Conservation (phyloP, 2,113 vertebrate genomes). For the Heptranchias perlo region DNA sequence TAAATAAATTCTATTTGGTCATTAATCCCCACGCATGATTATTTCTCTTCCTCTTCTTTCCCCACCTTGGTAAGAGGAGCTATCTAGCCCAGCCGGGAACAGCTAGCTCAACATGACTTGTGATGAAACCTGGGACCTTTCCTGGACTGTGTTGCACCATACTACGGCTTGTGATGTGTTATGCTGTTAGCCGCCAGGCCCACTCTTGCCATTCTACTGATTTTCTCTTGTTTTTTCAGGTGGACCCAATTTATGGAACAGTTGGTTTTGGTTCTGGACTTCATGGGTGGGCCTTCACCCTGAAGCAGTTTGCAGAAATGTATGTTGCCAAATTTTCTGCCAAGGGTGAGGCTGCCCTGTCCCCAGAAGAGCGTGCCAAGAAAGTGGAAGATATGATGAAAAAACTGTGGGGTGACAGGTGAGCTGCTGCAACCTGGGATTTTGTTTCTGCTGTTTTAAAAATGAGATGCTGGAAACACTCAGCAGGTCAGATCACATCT, state of each 20-base stretch:
- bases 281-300: constrained; percentile 93
- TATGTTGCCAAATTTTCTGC: constrained; percentile 88
- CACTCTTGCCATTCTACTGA: not conserved
- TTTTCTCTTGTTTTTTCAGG: constrained; percentile 49
- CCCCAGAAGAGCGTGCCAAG: constrained; percentile 70
- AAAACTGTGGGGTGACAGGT: constrained; percentile 94
- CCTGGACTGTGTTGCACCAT: not conserved
- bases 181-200: not conserved
- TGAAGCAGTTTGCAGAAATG: constrained; percentile 97
- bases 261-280: constrained; percentile 95
- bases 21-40: no score
- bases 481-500: not conserved
- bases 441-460: no score
- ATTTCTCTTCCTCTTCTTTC: no score
- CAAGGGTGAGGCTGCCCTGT: constrained; percentile 76
- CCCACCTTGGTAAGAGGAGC: no score
- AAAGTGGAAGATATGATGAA: constrained; percentile 99
- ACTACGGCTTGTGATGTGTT: not conserved
- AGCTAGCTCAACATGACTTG: not conserved
- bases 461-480: not conserved
- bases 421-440: constrained; percentile 38
- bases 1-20: no score
- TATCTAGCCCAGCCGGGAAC: not conserved
- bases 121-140: not conserved
- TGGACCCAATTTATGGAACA: constrained; percentile 79